phyloP scores from a whole-genome alignment of 2,113 vertebrate species.

The Rhombomys opimus region DNA sequence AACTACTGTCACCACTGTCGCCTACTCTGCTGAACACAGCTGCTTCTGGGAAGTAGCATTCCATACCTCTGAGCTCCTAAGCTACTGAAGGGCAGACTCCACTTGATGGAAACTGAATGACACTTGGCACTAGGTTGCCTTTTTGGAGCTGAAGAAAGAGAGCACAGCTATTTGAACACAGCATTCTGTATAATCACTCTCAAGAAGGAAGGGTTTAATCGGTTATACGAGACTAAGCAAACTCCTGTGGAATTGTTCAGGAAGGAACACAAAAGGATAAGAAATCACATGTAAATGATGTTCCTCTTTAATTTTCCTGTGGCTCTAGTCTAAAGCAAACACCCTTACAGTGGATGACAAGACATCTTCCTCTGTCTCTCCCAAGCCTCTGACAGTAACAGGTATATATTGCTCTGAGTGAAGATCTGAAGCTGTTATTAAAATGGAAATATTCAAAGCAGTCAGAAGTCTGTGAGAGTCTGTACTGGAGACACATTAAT shows the following conservation, averaged over 20 bases:
- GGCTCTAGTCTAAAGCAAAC: slow-evolving; percentile 74
- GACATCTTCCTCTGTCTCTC: slow-evolving; percentile 81
- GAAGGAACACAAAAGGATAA: slow-evolving; percentile 60
- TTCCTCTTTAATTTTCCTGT: slow-evolving; percentile 73
- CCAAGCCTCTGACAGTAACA: slow-evolving; percentile 81
- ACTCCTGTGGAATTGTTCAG: slow-evolving; percentile 20
- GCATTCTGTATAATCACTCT: neutral
- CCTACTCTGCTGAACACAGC: neutral
- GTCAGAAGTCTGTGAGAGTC: slow-evolving; percentile 84
- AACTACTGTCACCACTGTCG: neutral
- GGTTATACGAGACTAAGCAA: slow-evolving; percentile 42
- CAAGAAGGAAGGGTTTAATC: slow-evolving; percentile 52
- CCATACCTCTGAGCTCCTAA: neutral
- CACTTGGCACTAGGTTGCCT: neutral
- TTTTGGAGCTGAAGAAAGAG: slow-evolving; percentile 45
- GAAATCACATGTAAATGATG: slow-evolving; percentile 71
- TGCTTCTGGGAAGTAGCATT: neutral
- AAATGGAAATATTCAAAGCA: slow-evolving; percentile 89
- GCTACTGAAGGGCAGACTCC: slow-evolving; percentile 8
- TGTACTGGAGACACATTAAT: slow-evolving; percentile 88
- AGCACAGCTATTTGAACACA: slow-evolving; percentile 21
- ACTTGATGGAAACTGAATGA: neutral
- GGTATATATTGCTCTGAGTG: slow-evolving; percentile 80
- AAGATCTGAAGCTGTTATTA: slow-evolving; percentile 86
- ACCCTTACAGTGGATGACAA: slow-evolving; percentile 73